A percentile compares a stretch with the other conserved stretches of the same genome.
Conservation (phyloP, 1,140 invertebrate genomes). For the Lepidurus apus region DNA sequence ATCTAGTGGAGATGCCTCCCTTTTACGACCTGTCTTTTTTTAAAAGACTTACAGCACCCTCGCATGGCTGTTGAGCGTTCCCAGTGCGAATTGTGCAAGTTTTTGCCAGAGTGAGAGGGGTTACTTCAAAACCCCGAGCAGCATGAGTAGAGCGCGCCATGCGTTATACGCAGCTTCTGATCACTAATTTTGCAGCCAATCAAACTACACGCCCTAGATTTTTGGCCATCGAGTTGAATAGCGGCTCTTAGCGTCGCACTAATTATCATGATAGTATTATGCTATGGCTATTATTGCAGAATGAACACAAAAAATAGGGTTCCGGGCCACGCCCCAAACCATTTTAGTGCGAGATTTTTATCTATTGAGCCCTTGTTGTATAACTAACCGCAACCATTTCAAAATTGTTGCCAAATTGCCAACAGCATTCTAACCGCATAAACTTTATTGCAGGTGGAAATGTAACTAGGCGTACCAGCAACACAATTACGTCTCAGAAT, state of each 20-base stretch:
- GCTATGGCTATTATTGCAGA: neutral
- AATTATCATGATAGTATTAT: neutral
- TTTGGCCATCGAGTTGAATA: neutral
- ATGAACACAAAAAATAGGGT: neutral
- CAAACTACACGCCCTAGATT: neutral
- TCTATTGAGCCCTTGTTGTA: neutral
- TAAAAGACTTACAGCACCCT: neutral
- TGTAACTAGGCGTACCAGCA: neutral
- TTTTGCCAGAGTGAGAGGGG: no score
- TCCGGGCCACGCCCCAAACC: neutral
- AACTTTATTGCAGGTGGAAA: neutral
- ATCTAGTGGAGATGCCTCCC: neutral
- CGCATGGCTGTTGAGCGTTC: neutral
- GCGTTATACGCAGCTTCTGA: neutral
- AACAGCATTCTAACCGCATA: neutral
- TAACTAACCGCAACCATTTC: neutral
- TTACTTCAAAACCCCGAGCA: neutral
- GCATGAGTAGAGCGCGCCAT: neutral
- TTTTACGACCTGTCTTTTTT: neutral
- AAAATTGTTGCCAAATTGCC: neutral
- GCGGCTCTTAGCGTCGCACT: neutral
- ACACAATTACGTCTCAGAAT: neutral
- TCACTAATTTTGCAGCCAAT: neutral
- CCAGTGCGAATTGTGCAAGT: neutral
- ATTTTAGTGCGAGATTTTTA: neutral